These are phyloP conservation scores for Lethrus apterus DNA, from an alignment of 1,140 invertebrate species.

Conservation along the genomic window DNA sequence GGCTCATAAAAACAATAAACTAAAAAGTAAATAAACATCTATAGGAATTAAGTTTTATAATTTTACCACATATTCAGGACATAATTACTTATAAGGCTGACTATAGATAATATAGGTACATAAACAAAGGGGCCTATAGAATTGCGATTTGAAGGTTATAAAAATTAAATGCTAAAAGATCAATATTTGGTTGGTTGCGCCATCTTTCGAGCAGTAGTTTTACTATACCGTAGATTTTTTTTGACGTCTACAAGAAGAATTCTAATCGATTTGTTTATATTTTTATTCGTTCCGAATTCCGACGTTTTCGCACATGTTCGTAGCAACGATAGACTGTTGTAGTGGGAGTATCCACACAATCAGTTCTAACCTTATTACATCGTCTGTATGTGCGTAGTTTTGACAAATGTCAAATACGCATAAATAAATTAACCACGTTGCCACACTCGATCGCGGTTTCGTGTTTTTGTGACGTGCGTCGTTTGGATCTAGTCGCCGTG, in stretches of 20 bases:
- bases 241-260: neutral
- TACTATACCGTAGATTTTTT: neutral
- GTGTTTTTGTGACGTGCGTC: slow-evolving; percentile 5
- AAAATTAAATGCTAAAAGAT: neutral
- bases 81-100: too few relatives aligned
- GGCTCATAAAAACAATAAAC: too few relatives aligned
- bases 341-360: slow-evolving; percentile 3
- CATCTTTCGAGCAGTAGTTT: neutral
- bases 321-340: neutral
- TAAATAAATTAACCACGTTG: neutral
- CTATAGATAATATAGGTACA: too few relatives aligned
- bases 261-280: too few relatives aligned
- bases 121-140: too few relatives aligned
- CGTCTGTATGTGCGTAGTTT: slow-evolving; percentile 2
- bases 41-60: too few relatives aligned
- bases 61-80: too few relatives aligned
- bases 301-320: slow-evolving; percentile 6
- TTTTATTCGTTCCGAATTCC: slow-evolving; percentile 9
- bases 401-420: slow-evolving; percentile 4
- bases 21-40: too few relatives aligned
- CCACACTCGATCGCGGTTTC: slow-evolving; percentile 1
- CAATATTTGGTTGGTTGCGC: neutral
- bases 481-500: too few relatives aligned
- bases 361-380: slow-evolving; percentile 8
- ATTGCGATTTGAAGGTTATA: too few relatives aligned